Evolutionary conservation across 2,113 vertebrate genomes (phyloP).

Genomic region (Taxidea taxus): DNA sequence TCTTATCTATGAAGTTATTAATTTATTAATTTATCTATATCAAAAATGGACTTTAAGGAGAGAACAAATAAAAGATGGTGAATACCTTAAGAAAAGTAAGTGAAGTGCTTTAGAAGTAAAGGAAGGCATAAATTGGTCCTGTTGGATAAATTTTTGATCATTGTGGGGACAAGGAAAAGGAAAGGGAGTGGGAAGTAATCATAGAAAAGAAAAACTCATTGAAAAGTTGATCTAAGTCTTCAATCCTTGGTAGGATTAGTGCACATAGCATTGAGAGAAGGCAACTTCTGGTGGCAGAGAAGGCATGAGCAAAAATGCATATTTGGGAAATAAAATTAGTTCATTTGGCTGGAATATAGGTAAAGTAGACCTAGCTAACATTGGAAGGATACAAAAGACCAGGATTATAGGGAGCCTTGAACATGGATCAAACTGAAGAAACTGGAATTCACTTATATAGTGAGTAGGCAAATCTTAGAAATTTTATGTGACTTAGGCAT

Average conservation of each 20-base stretch:
- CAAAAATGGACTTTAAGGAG: neutral
- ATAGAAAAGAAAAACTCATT: neutral
- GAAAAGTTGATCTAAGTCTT: neutral
- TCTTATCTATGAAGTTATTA: neutral
- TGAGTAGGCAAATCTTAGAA: neutral
- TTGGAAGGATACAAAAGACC: neutral
- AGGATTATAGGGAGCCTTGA: neutral
- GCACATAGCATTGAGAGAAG: neutral
- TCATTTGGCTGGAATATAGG: neutral
- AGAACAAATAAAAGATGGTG: neutral
- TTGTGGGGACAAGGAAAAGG: neutral
- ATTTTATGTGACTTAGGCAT: neutral
- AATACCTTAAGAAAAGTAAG: neutral
- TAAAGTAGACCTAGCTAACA: neutral
- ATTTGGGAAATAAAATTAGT: neutral
- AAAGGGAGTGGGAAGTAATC: neutral
- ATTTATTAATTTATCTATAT: neutral
- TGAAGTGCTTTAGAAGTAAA: neutral
- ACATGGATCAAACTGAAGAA: neutral
- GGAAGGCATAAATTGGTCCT: neutral
- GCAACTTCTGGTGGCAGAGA: neutral
- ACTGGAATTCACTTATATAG: neutral
- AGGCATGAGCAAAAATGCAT: neutral
- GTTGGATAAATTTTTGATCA: neutral
- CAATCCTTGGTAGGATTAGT: neutral